Conservation (phyloP, 2,797 vertebrate species). For the Rhynchonycteris naso region DNA sequence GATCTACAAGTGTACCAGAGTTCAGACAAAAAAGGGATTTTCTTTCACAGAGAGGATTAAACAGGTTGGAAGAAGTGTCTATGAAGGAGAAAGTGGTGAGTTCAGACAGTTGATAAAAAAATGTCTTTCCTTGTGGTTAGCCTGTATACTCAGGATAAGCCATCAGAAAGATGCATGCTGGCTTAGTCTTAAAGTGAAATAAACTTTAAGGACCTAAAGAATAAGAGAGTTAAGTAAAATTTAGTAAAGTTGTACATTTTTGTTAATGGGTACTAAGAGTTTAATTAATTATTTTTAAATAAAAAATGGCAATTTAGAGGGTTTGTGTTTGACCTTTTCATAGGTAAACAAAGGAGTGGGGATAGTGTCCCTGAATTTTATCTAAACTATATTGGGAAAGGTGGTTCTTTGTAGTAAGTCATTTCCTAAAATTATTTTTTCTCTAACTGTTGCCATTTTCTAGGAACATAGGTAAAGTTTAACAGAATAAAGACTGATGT, state of each 20-base stretch:
- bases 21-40: neutral
- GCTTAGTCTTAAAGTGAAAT: neutral
- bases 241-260: neutral
- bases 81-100: neutral
- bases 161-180: neutral
- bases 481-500: neutral
- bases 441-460: neutral
- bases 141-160: neutral
- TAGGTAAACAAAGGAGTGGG: neutral
- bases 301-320: neutral
- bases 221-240: neutral
- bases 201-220: neutral
- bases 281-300: neutral
- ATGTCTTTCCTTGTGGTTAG: neutral
- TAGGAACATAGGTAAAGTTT: neutral
- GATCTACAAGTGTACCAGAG: neutral
- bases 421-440: neutral
- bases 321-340: neutral
- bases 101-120: neutral
- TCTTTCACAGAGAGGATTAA: neutral
- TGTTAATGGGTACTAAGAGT: neutral
- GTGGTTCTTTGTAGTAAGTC: neutral
- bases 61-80: neutral
- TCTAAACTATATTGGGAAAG: neutral
- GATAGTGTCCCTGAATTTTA: neutral